Conservation (phyloP, 2,797 vertebrate genomes). For the Borostomias antarcticus region DNA sequence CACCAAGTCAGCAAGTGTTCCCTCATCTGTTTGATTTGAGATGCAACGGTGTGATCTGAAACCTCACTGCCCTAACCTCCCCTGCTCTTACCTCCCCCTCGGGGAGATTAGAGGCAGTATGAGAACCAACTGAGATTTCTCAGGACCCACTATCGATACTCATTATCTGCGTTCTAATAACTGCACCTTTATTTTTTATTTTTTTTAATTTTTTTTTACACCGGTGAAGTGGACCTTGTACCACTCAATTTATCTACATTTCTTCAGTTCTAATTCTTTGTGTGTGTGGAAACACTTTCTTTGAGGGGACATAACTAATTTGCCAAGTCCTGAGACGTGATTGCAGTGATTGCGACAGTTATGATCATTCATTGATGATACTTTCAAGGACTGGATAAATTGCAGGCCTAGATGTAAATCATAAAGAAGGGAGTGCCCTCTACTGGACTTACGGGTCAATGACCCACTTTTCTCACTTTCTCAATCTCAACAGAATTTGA, state of each 20-base stretch:
- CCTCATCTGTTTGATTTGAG: constrained; percentile 41
- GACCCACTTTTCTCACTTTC: constrained; percentile 6
- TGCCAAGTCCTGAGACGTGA: background rate
- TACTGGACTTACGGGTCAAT: constrained; percentile 9
- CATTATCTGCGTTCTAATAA: too few species aligned
- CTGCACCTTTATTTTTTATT: too few species aligned
- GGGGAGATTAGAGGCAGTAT: background rate
- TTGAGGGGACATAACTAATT: background rate
- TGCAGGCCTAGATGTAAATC: background rate
- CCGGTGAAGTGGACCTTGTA: background rate
- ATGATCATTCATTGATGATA: too few species aligned
- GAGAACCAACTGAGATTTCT: background rate
- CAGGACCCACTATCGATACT: background rate
- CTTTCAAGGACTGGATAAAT: too few species aligned
- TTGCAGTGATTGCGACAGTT: too few species aligned
- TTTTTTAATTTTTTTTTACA: too few species aligned
- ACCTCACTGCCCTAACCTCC: background rate
- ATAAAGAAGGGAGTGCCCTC: constrained; percentile 7
- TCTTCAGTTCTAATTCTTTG: background rate
- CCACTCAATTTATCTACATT: background rate
- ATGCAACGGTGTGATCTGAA: constrained; percentile 21
- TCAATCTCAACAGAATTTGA: too few species aligned
- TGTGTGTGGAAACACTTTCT: background rate
- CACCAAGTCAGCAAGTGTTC: constrained; percentile 56
- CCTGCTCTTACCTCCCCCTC: background rate